These are phyloP conservation scores for Pangasius larnaudii DNA, from an alignment of 2,797 vertebrate genomes.

Conservation along the genomic window DNA sequence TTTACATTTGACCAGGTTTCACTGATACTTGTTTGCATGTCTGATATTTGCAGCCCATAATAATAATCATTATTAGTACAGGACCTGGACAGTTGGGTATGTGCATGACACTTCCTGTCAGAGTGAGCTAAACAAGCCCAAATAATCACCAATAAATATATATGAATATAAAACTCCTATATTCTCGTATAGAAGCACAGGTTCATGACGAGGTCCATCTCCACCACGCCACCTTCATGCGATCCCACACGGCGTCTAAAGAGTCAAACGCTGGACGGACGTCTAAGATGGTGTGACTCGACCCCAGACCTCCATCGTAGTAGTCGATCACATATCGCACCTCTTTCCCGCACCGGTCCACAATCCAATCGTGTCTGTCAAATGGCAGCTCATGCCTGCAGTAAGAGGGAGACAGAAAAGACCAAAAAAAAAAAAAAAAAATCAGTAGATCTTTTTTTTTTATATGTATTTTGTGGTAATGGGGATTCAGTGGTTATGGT, in stretches of 20 bases:
- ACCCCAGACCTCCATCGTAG: conserved; percentile 78
- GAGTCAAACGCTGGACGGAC: conserved; percentile 84
- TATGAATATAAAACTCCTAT: background rate
- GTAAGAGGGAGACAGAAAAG: background rate
- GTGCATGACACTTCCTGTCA: background rate
- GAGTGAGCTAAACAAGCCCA: background rate
- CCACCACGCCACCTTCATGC: conserved; percentile 86
- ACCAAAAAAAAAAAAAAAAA: background rate
- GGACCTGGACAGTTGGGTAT: background rate
- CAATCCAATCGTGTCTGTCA: conserved; percentile 84
- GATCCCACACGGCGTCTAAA: conserved; percentile 81
- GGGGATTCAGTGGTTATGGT: background rate
- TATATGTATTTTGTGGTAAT: too few relatives aligned
- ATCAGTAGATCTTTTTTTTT: background rate
- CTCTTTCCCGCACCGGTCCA: conserved; percentile 82
- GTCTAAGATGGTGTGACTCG: conserved; percentile 76
- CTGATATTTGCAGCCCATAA: background rate
- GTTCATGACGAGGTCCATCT: conserved; percentile 76
- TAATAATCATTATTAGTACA: background rate
- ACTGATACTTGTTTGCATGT: background rate
- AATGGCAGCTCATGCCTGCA: conserved; percentile 83
- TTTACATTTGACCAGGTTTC: background rate
- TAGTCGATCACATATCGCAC: conserved; percentile 86
- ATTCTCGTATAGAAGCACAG: background rate
- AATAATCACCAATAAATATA: conserved; percentile 23